phyloP scores from a whole-genome alignment of 2,113 vertebrate genomes.

The Pluvialis apricaria region DNA sequence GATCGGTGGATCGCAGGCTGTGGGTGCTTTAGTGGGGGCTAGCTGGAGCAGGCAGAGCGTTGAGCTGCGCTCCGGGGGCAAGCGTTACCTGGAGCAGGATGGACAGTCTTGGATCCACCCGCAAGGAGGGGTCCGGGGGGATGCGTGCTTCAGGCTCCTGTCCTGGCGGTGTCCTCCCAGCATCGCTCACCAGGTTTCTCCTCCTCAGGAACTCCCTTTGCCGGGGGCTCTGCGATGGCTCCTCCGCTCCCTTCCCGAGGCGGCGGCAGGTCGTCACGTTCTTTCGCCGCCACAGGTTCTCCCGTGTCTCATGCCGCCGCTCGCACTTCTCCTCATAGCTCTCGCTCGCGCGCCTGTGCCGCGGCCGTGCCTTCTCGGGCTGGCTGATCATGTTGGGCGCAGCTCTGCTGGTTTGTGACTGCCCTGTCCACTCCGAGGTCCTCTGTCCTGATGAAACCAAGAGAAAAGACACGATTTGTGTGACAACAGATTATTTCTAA shows the following conservation, averaged over 20 bases:
- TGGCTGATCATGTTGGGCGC: slow-evolving; percentile 24
- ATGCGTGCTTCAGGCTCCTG: neutral
- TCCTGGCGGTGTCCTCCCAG: neutral
- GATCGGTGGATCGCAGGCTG: neutral
- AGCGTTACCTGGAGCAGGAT: slow-evolving; percentile 48
- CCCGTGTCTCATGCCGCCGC: slow-evolving; percentile 63
- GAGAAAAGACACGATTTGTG: fast-evolving
- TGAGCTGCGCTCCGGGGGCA: fast-evolving
- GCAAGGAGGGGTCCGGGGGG: fast-evolving
- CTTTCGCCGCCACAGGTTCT: slow-evolving; percentile 26
- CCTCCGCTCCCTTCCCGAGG: neutral
- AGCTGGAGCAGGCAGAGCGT: neutral
- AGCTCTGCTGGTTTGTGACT: neutral
- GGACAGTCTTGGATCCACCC: neutral
- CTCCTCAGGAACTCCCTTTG: slow-evolving; percentile 70
- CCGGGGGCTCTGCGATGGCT: slow-evolving; percentile 7
- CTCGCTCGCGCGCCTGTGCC: slow-evolving; percentile 10
- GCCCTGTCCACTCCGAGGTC: neutral
- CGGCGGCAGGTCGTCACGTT: slow-evolving; percentile 54
- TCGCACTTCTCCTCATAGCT: slow-evolving; percentile 74
- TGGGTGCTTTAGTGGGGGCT: fast-evolving
- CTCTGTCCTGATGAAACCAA: neutral
- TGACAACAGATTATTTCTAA: fast-evolving
- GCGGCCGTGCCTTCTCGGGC: neutral
- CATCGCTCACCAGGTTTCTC: slow-evolving; percentile 32